Evolutionary conservation across 2,888 invertebrate genomes (phyloP).

Genomic region (Biston stratarius): DNA sequence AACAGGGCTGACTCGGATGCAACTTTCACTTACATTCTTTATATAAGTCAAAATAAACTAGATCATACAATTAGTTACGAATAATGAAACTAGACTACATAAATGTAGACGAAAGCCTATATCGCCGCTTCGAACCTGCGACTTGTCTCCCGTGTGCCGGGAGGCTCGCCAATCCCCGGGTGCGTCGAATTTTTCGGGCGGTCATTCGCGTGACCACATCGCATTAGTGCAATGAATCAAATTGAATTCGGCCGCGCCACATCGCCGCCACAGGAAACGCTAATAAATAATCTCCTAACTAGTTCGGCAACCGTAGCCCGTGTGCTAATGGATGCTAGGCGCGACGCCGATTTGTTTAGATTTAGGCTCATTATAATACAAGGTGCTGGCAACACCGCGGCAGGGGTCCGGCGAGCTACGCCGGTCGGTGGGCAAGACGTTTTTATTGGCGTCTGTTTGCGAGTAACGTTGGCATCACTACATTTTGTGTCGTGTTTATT

Average conservation of each 20-base stretch:
- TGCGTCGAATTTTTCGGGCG: conserved; percentile 64
- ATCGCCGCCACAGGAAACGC: conserved; percentile 66
- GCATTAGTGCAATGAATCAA: conserved; percentile 79
- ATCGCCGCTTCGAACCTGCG: too few relatives aligned
- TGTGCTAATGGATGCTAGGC: conserved; percentile 47
- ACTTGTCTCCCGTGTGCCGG: conserved; percentile 17
- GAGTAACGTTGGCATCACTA: conserved; percentile 23
- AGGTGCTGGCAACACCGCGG: conserved; percentile 15
- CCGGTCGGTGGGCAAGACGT: conserved; percentile 35
- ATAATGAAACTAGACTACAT: too few relatives aligned
- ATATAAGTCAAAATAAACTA: too few relatives aligned
- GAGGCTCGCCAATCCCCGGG: conserved; percentile 45
- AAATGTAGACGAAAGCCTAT: too few relatives aligned
- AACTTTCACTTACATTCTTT: too few relatives aligned
- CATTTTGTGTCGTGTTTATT: conserved; percentile 26
- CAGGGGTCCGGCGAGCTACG: conserved; percentile 35
- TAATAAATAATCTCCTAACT: conserved; percentile 76
- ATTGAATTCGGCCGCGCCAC: conserved; percentile 74
- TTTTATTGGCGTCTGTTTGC: conserved; percentile 35
- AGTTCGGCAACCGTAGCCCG: conserved; percentile 38
- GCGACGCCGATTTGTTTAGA: conserved; percentile 48
- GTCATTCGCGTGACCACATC: conserved; percentile 74
- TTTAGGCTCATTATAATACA: conserved; percentile 46
- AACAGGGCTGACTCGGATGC: too few relatives aligned
- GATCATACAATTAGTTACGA: too few relatives aligned